These are phyloP conservation scores for Cottoperca gobio DNA, from an alignment of 2,797 vertebrate species.

Conservation along the genomic window DNA sequence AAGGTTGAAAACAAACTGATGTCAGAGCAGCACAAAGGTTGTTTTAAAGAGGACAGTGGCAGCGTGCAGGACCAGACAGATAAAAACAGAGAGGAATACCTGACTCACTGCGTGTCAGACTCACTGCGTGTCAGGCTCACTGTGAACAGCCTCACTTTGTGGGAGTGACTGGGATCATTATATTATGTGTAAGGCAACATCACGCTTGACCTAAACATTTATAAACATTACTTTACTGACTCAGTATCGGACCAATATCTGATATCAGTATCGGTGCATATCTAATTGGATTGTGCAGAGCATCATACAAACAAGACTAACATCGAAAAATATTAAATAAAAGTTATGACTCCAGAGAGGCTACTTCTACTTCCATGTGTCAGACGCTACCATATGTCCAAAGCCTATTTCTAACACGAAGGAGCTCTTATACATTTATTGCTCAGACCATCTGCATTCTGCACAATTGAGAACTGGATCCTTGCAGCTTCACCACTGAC, in stretches of 20 bases:
- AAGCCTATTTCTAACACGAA: neutral
- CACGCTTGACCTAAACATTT: too few relatives aligned
- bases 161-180: too few relatives aligned
- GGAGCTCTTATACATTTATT: neutral
- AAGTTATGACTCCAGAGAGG: neutral
- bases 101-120: conserved; percentile 46
- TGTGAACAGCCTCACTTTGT: too few relatives aligned
- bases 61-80: neutral
- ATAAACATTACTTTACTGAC: too few relatives aligned
- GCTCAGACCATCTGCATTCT: neutral
- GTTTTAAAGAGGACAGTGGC: conserved; percentile 29
- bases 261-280: too few relatives aligned
- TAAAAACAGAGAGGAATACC: conserved; percentile 32
- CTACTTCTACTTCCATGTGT: neutral
- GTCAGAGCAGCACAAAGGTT: conserved; percentile 35
- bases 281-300: neutral
- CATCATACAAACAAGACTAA: neutral
- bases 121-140: conserved; percentile 35
- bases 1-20: conserved; percentile 30
- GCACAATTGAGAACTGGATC: neutral
- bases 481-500: neutral
- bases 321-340: neutral
- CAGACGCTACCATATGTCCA: neutral
- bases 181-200: too few relatives aligned
- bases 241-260: too few relatives aligned